Base-by-base conservation (phyloP, 2,888 invertebrate species). In the Strigamia transsilvanica region DNA sequence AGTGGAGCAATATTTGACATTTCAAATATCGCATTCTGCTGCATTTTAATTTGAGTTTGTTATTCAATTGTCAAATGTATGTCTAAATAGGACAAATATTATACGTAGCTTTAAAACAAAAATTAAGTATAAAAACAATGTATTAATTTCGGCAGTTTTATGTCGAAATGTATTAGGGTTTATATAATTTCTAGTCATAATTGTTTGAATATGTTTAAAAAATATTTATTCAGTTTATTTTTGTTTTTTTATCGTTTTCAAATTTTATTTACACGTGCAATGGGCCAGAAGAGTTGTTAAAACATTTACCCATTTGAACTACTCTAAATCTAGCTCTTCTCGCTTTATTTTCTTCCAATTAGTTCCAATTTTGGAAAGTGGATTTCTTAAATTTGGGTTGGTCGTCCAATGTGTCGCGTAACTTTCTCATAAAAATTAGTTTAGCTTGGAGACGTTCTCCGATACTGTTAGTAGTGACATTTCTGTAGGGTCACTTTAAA, bases 401-500 rank as follows among this genome's bases (percentile, higher is more conserved):
- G 61, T 66, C 61, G 61, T 66, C 61, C 61, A 66, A 23, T 66
- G 61, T 66, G 61, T 66, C 61, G 61, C 61, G 23, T 66, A 66
- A 66, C 21, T 66, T 66, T 66, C 61, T 66, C 61, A 66, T 66
- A 66, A 66, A 66, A 66, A 18, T 23, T 66, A 66, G 61, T 66
- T 66, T 66, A 66, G 61, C 61, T 66, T 66, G 61, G 61, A 66
- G 61, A 66, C 12, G 61, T 66, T 66, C 61, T 66, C 61, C 61
- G 61, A 66, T 66, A 66, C 21, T 66, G 21, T 66, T 66, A 66
- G 61, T 66, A 66, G 21, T 66, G 61, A 66, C 61, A 66, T 66
- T 66, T 66, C 61, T 66, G 61, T 66, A 66, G 61, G 61, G 61
- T 66, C 61, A 66, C 61, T 23, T 66, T 66, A 66, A 66, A 46